Evolutionary conservation across 2,888 invertebrate species (phyloP).

Genomic region (Cosmorhoe ocellata): DNA sequence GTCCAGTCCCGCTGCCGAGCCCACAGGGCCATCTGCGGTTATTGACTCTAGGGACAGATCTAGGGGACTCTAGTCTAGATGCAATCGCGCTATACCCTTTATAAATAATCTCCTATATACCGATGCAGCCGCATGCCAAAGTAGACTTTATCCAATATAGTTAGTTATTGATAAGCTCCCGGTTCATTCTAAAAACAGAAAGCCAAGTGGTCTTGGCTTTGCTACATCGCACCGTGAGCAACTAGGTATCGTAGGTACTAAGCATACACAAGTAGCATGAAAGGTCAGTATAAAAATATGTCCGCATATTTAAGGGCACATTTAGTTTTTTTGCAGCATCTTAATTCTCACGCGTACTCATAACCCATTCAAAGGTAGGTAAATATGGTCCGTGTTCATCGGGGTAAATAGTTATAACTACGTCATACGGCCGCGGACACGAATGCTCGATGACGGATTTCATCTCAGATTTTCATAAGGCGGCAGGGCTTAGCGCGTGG

Average conservation of each 20-base stretch:
- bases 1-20: conserved; percentile 23
- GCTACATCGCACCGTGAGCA: conserved; percentile 1
- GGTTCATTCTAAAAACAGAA: conserved; percentile 19
- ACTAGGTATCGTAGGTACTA: not conserved
- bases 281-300: too few species aligned
- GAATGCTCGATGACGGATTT: too few species aligned
- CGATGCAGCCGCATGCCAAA: conserved; percentile 21
- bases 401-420: too few species aligned
- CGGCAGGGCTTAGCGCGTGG: too few species aligned
- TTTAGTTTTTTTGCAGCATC: too few species aligned
- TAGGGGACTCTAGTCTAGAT: conserved; percentile 29
- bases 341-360: too few species aligned
- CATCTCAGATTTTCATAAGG: too few species aligned
- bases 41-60: conserved; percentile 44
- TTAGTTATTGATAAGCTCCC: conserved; percentile 18
- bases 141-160: conserved; percentile 19
- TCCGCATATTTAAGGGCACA: too few species aligned
- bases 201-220: not conserved
- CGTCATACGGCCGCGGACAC: too few species aligned
- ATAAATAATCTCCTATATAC: conserved; percentile 34
- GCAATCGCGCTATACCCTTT: conserved; percentile 32
- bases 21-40: conserved; percentile 40
- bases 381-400: too few species aligned
- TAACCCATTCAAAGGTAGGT: too few species aligned
- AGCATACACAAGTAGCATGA: too few species aligned